Evolutionary conservation across 2,113 vertebrate genomes (phyloP).

Genomic region (Psettodes erumei): DNA sequence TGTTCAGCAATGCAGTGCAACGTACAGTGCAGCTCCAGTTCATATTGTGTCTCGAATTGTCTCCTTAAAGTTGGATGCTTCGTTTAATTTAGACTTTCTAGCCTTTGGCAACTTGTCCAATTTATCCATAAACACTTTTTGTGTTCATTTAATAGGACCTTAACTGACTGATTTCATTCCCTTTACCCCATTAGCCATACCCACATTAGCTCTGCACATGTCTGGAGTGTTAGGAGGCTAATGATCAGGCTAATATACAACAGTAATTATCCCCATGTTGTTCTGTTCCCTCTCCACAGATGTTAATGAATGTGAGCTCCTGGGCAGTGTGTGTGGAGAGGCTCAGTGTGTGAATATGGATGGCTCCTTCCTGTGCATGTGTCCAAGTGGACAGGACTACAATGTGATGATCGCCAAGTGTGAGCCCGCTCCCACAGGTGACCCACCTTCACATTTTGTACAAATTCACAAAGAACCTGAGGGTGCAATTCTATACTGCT

Average conservation of each 20-base stretch:
- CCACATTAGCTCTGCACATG: too few relatives aligned
- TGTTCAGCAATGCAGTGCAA: too few relatives aligned
- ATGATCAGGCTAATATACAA: neutral
- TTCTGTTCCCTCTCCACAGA: conserved; percentile 80
- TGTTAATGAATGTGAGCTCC: conserved; percentile 95
- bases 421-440: conserved; percentile 86
- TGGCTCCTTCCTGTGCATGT: conserved; percentile 92
- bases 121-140: too few relatives aligned
- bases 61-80: too few relatives aligned
- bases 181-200: too few relatives aligned
- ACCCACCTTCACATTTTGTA: neutral
- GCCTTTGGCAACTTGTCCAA: too few relatives aligned
- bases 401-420: conserved; percentile 92
- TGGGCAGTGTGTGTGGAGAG: conserved; percentile 93
- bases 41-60: too few relatives aligned
- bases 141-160: too few relatives aligned
- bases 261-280: neutral
- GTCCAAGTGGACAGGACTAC: conserved; percentile 89
- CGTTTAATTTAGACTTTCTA: too few relatives aligned
- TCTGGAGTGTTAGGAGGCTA: neutral
- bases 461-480: neutral
- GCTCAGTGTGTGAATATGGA: conserved; percentile 93
- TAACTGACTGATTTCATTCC: too few relatives aligned
- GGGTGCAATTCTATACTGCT: neutral
- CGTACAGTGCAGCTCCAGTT: too few relatives aligned